These are phyloP conservation scores for Rhagonycha lutea DNA, from an alignment of 2,888 invertebrate genomes.

Conservation along the genomic window DNA sequence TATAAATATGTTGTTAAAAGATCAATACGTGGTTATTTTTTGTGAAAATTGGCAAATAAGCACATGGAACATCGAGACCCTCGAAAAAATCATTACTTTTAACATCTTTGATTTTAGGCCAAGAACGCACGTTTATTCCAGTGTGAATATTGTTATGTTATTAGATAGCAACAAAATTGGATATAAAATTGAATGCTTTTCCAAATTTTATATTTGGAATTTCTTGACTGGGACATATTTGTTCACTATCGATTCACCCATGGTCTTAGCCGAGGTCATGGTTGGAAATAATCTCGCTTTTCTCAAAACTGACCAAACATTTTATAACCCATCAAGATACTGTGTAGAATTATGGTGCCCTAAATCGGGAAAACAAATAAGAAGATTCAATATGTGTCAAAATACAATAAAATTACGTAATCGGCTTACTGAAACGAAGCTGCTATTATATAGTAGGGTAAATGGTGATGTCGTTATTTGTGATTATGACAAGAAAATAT, in stretches of 20 bases:
- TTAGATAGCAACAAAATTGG: neutral
- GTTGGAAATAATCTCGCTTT: no score
- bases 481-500: neutral
- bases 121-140: fast-evolving
- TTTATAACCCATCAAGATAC: no score
- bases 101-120: neutral
- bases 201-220: neutral
- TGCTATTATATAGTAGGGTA: neutral
- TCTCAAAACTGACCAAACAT: no score
- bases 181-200: neutral
- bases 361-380: neutral
- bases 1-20: neutral
- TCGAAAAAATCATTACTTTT: neutral
- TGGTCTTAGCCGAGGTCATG: no score
- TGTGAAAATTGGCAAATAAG: neutral
- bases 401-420: no score
- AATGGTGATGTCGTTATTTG: neutral
- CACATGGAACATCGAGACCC: neutral
- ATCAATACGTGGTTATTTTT: neutral
- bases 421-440: neutral
- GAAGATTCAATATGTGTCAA: no score
- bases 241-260: neutral
- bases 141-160: neutral
- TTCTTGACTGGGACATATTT: neutral
- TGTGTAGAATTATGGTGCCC: neutral